Evolutionary conservation across 2,797 vertebrate genomes (phyloP).

Genomic region (Parauchenoglanis ngamensis): DNA sequence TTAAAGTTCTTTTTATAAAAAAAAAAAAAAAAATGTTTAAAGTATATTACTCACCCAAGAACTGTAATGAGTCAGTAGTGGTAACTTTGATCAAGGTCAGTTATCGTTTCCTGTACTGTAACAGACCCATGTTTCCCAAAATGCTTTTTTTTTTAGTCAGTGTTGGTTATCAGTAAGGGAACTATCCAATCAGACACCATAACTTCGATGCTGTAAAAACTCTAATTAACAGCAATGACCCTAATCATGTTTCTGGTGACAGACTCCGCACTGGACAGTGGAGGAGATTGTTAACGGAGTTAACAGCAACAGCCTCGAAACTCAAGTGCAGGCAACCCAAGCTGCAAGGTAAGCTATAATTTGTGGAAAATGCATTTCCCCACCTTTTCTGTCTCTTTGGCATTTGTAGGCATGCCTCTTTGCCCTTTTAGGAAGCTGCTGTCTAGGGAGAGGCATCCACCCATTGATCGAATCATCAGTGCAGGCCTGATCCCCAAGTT

Average conservation of each 20-base stretch:
- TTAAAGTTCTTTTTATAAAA: too few species aligned
- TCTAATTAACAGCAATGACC: not conserved
- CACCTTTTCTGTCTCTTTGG: not conserved
- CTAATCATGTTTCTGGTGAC: conserved; percentile 59
- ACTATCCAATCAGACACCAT: not conserved
- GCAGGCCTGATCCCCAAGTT: conserved; percentile 91
- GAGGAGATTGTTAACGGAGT: conserved; percentile 90
- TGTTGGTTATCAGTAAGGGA: not conserved
- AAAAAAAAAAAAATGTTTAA: not conserved
- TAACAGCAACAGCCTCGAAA: conserved; percentile 76
- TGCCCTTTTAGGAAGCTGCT: conserved; percentile 85
- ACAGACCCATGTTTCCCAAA: not conserved
- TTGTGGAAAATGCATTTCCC: not conserved
- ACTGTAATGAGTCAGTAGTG: not conserved
- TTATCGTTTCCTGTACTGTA: too few species aligned
- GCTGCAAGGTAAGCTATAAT: conserved; percentile 83
- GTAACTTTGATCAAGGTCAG: not conserved
- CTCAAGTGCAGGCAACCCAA: conserved; percentile 92
- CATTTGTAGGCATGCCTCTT: not conserved
- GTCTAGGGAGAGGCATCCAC: conserved; percentile 93
- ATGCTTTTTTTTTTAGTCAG: not conserved
- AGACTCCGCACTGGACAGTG: conserved; percentile 85
- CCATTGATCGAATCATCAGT: conserved; percentile 89
- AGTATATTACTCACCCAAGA: not conserved
- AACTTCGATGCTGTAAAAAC: too few species aligned